Percentiles rank a stretch among this genome's conserved stretches.
Conservation (phyloP, 2,888 invertebrate genomes). For the Lasioglossum vierecki region DNA sequence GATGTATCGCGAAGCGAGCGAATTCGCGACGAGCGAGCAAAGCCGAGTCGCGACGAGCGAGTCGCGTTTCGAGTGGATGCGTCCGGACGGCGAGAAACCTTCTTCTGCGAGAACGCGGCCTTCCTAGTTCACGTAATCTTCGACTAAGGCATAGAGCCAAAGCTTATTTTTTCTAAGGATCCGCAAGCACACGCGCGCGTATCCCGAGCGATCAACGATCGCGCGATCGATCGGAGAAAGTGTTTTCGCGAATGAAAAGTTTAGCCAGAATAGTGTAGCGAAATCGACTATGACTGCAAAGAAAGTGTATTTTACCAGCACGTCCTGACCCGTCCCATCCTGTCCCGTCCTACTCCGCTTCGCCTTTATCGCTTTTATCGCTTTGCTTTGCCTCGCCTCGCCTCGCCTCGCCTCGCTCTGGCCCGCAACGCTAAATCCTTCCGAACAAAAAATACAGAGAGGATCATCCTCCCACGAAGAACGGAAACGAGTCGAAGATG, state of each 20-base stretch:
- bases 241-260: background rate
- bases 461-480: background rate
- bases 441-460: background rate
- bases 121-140: constrained; percentile 22
- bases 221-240: background rate
- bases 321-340: background rate
- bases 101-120: background rate
- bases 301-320: constrained; percentile 4
- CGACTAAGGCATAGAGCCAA: constrained; percentile 21
- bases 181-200: background rate
- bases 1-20: constrained; percentile 17
- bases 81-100: background rate
- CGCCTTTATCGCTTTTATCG: background rate
- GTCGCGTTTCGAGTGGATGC: background rate
- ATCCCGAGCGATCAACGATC: background rate
- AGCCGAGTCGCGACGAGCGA: background rate
- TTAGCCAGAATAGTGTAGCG: background rate
- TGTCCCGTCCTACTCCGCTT: background rate
- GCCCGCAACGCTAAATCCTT: background rate
- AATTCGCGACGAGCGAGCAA: constrained; percentile 15
- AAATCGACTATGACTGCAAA: background rate
- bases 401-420: background rate
- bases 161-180: constrained; percentile 39
- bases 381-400: background rate
- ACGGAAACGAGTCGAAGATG: background rate